phyloP scores from a whole-genome alignment of 2,113 vertebrate species.

The Galbula dea region DNA sequence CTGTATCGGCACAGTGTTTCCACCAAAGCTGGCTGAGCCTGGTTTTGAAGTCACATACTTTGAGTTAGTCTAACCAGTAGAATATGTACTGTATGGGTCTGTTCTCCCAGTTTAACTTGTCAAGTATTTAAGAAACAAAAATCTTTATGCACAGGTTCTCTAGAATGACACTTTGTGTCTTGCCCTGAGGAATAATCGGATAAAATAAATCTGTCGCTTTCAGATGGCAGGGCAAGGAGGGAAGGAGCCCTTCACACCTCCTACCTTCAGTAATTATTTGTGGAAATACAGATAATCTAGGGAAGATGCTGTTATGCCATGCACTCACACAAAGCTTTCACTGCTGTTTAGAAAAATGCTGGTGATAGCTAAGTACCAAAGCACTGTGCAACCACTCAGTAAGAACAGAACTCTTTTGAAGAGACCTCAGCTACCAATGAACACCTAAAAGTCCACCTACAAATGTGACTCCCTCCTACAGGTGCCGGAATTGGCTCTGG shows the following conservation, averaged over 20 bases:
- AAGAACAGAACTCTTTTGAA: neutral
- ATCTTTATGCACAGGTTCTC: neutral
- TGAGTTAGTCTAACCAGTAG: neutral
- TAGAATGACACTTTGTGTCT: neutral
- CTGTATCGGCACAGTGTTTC: conserved; percentile 92
- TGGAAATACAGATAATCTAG: neutral
- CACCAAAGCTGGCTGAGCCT: conserved; percentile 84
- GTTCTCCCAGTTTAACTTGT: neutral
- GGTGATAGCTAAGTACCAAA: neutral
- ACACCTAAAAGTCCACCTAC: neutral
- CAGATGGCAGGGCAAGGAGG: neutral
- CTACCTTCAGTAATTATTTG: neutral
- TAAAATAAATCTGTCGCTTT: neutral
- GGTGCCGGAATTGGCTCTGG: neutral
- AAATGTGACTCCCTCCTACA: neutral
- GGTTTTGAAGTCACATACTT: neutral
- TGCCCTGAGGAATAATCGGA: neutral
- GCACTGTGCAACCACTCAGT: neutral
- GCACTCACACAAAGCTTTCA: neutral
- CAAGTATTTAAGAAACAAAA: neutral
- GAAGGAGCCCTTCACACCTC: neutral
- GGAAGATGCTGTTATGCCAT: neutral
- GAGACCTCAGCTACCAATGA: neutral
- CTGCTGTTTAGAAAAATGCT: neutral
- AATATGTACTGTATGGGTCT: neutral